Conservation (phyloP, 2,888 invertebrate species). For the Scaptomyza caliginosa region DNA sequence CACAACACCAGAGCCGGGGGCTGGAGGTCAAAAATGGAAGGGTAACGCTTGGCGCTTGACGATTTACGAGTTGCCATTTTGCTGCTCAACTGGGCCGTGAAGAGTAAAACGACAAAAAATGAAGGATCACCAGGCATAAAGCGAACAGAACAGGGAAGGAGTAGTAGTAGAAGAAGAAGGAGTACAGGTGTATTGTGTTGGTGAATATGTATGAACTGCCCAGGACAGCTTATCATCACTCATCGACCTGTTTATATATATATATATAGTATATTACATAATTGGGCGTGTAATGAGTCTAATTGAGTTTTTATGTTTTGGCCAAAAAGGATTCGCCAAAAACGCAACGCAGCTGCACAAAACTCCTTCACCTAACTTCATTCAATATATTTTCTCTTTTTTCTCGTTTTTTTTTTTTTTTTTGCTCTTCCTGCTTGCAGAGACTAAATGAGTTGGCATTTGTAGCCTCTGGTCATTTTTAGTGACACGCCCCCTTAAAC, state of each 20-base stretch:
- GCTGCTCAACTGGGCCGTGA: conserved; percentile 76
- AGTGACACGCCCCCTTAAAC: conserved; percentile 65
- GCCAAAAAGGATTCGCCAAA: conserved; percentile 40
- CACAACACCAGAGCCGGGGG: background rate
- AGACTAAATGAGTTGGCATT: conserved; percentile 37
- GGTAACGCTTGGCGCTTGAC: conserved; percentile 39
- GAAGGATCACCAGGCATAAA: conserved; percentile 44
- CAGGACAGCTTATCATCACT: conserved; percentile 2
- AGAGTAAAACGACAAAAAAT: conserved; percentile 53
- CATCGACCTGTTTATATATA: conserved; percentile 19
- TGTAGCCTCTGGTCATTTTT: conserved; percentile 80
- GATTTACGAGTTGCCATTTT: conserved; percentile 76
- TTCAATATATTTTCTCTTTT: background rate
- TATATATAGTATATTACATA: conserved; percentile 64
- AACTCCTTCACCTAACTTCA: background rate
- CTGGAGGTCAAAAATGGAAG: background rate
- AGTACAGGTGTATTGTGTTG: background rate
- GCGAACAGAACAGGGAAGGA: background rate
- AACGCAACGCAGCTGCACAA: conserved; percentile 19
- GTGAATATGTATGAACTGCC: background rate
- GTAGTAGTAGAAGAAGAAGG: background rate
- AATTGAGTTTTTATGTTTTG: conserved; percentile 84
- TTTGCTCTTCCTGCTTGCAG: conserved; percentile 12
- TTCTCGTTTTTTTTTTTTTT: background rate
- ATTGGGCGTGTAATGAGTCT: conserved; percentile 84